A percentile compares a stretch with the other conserved stretches of the same genome.
Evolutionary conservation across 2,888 invertebrate species (phyloP).

Genomic region (Mimachlamys varia): DNA sequence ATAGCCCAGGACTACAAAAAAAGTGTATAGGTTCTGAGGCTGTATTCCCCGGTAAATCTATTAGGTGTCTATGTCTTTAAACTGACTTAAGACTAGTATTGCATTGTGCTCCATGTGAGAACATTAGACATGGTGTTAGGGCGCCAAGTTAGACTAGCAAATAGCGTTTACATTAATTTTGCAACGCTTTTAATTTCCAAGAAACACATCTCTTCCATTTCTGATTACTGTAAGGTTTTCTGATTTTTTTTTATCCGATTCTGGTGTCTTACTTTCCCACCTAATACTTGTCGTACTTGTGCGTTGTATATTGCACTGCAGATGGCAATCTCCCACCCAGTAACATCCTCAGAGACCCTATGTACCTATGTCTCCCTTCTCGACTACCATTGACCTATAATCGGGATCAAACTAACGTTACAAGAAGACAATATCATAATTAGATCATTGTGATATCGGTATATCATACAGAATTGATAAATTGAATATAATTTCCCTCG

Average conservation of each 20-base stretch:
- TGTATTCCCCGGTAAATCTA: neutral
- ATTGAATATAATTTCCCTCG: conserved; percentile 34
- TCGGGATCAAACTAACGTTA: neutral
- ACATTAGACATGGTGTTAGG: neutral
- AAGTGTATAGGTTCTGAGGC: neutral
- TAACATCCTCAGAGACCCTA: neutral
- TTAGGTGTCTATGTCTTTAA: neutral
- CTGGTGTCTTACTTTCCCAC: neutral
- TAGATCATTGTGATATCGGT: conserved; percentile 24
- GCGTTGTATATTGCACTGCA: neutral
- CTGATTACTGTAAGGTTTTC: neutral
- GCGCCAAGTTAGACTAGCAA: neutral
- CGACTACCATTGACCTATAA: neutral
- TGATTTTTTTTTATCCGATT: neutral
- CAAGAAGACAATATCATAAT: conserved; percentile 28
- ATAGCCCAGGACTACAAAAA: neutral
- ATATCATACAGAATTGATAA: conserved; percentile 28
- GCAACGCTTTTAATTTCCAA: neutral
- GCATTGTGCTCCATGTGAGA: neutral
- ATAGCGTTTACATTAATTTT: neutral
- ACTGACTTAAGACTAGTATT: neutral
- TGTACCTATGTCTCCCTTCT: neutral
- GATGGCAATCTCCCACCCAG: neutral
- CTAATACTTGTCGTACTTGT: neutral
- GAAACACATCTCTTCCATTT: neutral